A percentile compares a stretch with the other conserved stretches of the same genome.
phyloP scores from a whole-genome alignment of 2,113 vertebrate species.

The Spilogale gracilis region DNA sequence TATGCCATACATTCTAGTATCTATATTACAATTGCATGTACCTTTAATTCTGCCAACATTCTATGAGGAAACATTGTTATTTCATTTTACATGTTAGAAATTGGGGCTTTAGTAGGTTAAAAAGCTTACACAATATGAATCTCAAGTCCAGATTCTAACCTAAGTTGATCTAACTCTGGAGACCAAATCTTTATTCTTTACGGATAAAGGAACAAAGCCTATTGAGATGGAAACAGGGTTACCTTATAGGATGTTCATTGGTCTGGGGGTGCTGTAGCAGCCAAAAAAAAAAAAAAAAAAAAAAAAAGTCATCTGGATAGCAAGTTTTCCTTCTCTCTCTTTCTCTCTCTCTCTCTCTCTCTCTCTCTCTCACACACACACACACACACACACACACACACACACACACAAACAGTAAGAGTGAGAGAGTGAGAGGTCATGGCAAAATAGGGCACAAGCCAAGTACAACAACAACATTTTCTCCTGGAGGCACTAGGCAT shows the following conservation, averaged over 20 bases:
- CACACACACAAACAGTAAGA: background rate
- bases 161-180: background rate
- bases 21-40: background rate
- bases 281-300: too few species aligned
- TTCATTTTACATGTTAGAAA: conserved; percentile 8
- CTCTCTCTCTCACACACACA: background rate
- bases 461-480: background rate
- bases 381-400: background rate
- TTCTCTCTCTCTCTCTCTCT: background rate
- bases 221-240: background rate
- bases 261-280: background rate
- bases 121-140: background rate
- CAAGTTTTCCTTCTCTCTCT: background rate
- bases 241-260: background rate
- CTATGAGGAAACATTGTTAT: conserved; percentile 13
- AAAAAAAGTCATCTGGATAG: background rate
- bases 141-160: background rate
- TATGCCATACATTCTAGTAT: background rate
- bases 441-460: background rate
- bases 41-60: background rate
- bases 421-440: background rate
- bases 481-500: background rate
- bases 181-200: background rate
- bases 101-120: background rate
- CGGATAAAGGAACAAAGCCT: background rate